These are phyloP conservation scores for Eospalax fontanierii DNA, from an alignment of 2,797 vertebrate species.

Conservation along the genomic window DNA sequence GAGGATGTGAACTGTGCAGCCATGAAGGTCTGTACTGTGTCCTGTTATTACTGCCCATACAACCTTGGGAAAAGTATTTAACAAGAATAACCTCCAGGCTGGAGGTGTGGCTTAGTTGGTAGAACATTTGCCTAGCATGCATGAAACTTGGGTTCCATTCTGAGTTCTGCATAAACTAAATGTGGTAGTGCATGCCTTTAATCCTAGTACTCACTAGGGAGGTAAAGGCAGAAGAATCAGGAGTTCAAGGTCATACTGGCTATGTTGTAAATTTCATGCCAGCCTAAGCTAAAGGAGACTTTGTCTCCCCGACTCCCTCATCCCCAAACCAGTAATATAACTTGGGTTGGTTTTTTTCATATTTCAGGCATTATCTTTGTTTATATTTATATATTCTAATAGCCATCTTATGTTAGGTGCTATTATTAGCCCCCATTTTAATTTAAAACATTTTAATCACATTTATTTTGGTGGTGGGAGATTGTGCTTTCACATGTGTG, in stretches of 20 bases:
- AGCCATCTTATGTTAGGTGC: not conserved
- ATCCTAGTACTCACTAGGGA: not conserved
- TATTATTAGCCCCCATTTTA: not conserved
- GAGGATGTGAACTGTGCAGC: not conserved
- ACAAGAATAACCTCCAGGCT: not conserved
- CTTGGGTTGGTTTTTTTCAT: not conserved
- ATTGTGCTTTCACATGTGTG: too few relatives aligned
- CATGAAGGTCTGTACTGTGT: not conserved
- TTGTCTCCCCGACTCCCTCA: not conserved
- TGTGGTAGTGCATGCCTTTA: not conserved
- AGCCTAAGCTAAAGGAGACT: not conserved
- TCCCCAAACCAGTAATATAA: not conserved
- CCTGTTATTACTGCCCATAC: not conserved
- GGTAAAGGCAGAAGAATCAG: not conserved
- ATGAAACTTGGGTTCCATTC: not conserved
- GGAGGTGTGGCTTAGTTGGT: not conserved
- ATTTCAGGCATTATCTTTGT: not conserved
- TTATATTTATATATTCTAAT: slow-evolving; percentile 7
- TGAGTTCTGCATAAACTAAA: not conserved
- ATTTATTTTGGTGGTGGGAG: too few relatives aligned
- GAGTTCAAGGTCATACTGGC: not conserved
- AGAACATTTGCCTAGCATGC: not conserved
- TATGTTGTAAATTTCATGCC: not conserved
- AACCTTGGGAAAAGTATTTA: slow-evolving; percentile 38
- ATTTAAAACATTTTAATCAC: too few relatives aligned